Evolutionary conservation across 2,888 invertebrate species (phyloP).

Genomic region (Stenodema calcarata): DNA sequence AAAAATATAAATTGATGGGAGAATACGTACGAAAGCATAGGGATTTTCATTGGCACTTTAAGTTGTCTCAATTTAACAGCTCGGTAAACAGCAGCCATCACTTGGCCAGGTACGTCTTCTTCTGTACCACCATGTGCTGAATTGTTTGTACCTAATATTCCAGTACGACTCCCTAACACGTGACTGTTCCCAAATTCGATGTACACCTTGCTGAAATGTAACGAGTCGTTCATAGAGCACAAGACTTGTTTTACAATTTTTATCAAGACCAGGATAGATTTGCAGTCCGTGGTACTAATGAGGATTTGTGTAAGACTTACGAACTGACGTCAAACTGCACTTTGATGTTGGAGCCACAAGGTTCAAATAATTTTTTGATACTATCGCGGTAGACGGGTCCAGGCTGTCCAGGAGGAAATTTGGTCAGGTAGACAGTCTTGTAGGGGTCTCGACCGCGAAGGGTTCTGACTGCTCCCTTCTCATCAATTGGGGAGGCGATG

Average conservation of each 20-base stretch:
- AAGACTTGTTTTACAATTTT: no score
- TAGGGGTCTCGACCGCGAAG: conserved; percentile 79
- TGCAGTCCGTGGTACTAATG: neutral
- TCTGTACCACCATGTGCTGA: no score
- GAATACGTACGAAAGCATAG: conserved; percentile 67
- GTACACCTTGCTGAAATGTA: conserved; percentile 68
- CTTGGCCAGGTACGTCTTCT: conserved; percentile 67
- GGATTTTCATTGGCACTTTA: conserved; percentile 65
- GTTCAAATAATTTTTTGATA: conserved; percentile 68
- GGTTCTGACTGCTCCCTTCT: conserved; percentile 70
- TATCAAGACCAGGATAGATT: no score
- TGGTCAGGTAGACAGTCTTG: conserved; percentile 72
- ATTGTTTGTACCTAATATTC: neutral
- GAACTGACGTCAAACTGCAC: conserved; percentile 65
- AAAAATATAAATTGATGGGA: no score
- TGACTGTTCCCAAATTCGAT: conserved; percentile 66
- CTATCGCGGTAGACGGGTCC: conserved; percentile 72
- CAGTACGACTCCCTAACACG: neutral
- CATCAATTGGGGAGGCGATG: conserved; percentile 67
- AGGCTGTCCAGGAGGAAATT: conserved; percentile 69
- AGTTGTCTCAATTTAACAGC: conserved; percentile 73
- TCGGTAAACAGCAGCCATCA: conserved; percentile 74
- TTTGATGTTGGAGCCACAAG: conserved; percentile 64
- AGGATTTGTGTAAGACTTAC: conserved; percentile 60
- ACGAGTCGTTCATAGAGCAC: neutral